phyloP scores from a whole-genome alignment of 2,113 vertebrate genomes.

The Cyanoramphus novaezelandiae region DNA sequence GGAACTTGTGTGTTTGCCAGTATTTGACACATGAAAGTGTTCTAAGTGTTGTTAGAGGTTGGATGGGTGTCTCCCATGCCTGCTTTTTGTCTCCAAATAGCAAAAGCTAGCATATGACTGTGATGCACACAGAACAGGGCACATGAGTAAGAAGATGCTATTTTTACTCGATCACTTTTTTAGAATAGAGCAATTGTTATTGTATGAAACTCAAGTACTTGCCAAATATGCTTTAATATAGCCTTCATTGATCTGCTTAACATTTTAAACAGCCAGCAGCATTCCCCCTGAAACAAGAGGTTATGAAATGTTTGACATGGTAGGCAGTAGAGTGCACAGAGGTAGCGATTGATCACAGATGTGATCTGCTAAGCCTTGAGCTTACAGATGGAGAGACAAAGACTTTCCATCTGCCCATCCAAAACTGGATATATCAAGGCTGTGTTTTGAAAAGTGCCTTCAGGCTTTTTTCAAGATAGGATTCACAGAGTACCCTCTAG shows the following conservation, averaged over 20 bases:
- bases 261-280: slow-evolving; percentile 41
- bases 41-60: not conserved
- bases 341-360: not conserved
- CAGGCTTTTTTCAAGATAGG: not conserved
- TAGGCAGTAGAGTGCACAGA: not conserved
- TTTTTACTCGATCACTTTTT: slow-evolving; percentile 36
- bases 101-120: slow-evolving; percentile 41
- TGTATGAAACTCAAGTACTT: slow-evolving; percentile 44
- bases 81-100: slow-evolving; percentile 51
- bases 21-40: slow-evolving; percentile 7
- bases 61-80: not conserved
- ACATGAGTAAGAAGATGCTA: slow-evolving; percentile 60
- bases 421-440: not conserved
- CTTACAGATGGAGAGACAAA: slow-evolving; percentile 20
- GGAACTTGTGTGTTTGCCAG: not conserved
- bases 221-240: slow-evolving; percentile 45
- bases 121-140: slow-evolving; percentile 35
- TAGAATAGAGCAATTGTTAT: slow-evolving; percentile 55
- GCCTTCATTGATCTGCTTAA: slow-evolving; percentile 47
- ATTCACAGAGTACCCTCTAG: not conserved
- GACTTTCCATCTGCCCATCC: slow-evolving; percentile 30
- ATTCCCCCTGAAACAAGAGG: slow-evolving; percentile 33
- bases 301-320: slow-evolving; percentile 18
- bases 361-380: slow-evolving; percentile 18
- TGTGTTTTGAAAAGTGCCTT: slow-evolving; percentile 16